Evolutionary conservation across 1,140 invertebrate species (phyloP), one percentile per base, ranked within the genome.

Genomic region (Globodera rostochiensis): DNA sequence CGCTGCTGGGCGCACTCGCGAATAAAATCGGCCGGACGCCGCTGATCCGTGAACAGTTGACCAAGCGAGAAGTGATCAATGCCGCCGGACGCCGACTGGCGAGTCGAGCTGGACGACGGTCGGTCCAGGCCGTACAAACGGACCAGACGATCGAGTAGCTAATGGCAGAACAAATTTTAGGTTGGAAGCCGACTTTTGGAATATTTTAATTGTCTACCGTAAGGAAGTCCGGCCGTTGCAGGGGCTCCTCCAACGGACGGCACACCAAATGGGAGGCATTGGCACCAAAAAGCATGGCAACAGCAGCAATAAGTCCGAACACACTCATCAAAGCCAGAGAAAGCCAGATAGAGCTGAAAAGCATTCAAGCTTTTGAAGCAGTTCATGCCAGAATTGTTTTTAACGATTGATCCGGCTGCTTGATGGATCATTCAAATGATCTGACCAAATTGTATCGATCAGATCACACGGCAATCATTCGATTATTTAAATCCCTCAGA

Each of bases 281-380:
- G 50, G 84, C 86, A n/a, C 84, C 84, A 53, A 89, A 53, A 47
- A 89, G 81, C 71, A 90, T 83, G 15, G 89, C 25, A 9, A 77
- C 77, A 7, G 84, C 79, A 45, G 86, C 77, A 49, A 87, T 75
- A 6, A 90, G 9, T 9, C 86, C 79, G 46, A 89, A 79, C 66
- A 85, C 13, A 25, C 78, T 64, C 53, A 90, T 80, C 15, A 89
- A 74, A 21, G 81, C 13, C 70, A 89, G 66, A 9, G 82, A 84
- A 45, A 90, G 70, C 85, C 84, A 88, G 69, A 90, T 89, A 71
- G 88, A 88, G 80, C 88, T 88, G 81, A 80, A 87, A 83, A 60
- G 2, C 2, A 71, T 13, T 15, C 21, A 47, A 71, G 11, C 36
- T 36, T 36, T 36, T 36, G 36, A 36, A 36, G 36, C 36, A 36